phyloP scores from a whole-genome alignment of 2,113 vertebrate genomes.

The Oenanthe oenanthe region DNA sequence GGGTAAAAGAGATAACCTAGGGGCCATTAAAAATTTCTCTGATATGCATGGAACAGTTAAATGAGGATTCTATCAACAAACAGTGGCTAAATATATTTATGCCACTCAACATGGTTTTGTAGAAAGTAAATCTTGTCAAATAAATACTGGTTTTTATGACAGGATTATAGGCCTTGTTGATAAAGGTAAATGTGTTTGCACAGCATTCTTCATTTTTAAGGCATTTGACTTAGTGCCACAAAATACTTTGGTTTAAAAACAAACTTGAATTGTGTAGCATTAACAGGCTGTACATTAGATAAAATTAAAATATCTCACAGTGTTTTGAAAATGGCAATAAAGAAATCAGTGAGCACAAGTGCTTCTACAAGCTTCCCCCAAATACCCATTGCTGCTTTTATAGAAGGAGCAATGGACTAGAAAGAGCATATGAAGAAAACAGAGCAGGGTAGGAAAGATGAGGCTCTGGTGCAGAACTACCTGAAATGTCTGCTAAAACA shows the following conservation, averaged over 20 bases:
- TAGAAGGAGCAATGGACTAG: neutral
- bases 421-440: neutral
- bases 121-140: constrained; percentile 10
- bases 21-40: neutral
- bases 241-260: neutral
- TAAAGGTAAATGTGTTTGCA: neutral
- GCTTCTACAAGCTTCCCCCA: neutral
- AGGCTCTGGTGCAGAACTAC: neutral
- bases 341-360: neutral
- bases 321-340: neutral
- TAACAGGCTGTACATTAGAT: neutral
- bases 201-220: neutral
- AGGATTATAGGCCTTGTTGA: neutral
- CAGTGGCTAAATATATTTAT: neutral
- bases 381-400: neutral
- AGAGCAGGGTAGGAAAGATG: neutral
- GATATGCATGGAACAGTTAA: neutral
- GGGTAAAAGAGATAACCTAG: neutral
- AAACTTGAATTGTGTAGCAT: neutral
- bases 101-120: neutral
- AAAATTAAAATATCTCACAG: neutral
- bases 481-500: neutral
- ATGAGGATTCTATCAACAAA: constrained; percentile 18
- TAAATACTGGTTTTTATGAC: neutral
- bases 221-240: neutral